A percentile compares a stretch with the other conserved stretches of the same genome.
phyloP scores from a whole-genome alignment of 2,888 invertebrate genomes.

The Empis livida region DNA sequence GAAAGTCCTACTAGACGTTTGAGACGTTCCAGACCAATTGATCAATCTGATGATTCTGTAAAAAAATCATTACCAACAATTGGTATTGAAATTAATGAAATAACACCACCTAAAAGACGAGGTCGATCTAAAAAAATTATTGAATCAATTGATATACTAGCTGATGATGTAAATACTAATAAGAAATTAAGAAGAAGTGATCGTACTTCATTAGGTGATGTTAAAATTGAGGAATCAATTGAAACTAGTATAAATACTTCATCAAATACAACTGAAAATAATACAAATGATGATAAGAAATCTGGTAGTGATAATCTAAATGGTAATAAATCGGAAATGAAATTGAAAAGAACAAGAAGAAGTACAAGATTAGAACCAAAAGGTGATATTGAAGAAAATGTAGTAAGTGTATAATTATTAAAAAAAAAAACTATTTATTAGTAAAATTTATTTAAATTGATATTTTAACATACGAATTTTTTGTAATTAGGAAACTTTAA shows the following conservation, averaged over 20 bases:
- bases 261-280: not conserved
- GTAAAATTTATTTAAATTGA: too few relatives aligned
- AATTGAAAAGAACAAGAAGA: conserved; percentile 3
- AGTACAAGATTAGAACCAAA: conserved; percentile 3
- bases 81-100: too few relatives aligned
- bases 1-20: too few relatives aligned
- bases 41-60: too few relatives aligned
- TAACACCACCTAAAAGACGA: conserved; percentile 12
- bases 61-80: too few relatives aligned
- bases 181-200: conserved; percentile 5
- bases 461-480: too few relatives aligned
- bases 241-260: not conserved
- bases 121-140: conserved; percentile 18
- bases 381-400: conserved; percentile 6
- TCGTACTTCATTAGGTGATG: not conserved
- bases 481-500: too few relatives aligned
- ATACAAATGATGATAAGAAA: not conserved
- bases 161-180: not conserved
- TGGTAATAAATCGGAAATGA: not conserved
- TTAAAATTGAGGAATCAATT: not conserved
- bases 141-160: not conserved
- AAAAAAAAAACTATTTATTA: too few relatives aligned
- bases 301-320: not conserved
- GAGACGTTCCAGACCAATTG: too few relatives aligned
- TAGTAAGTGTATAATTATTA: not conserved